phyloP scores from a whole-genome alignment of 2,797 vertebrate genomes.

The Staurois parvus region DNA sequence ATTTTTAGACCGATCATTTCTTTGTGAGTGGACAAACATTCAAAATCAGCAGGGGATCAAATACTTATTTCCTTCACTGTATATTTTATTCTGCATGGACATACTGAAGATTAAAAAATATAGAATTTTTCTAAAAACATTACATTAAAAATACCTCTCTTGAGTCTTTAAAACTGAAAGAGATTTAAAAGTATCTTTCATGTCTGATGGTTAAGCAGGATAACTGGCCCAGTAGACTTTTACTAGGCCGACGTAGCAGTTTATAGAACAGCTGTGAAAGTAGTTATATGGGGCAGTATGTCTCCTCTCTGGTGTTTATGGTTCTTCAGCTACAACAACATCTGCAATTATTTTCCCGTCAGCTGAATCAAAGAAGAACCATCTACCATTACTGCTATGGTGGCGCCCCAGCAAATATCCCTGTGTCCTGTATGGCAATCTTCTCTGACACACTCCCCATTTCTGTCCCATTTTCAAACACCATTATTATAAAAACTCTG shows the following conservation, averaged over 20 bases:
- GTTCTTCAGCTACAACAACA: background rate
- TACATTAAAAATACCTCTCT: background rate
- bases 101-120: background rate
- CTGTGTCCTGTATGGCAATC: too few species aligned
- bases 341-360: background rate
- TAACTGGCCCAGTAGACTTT: conserved; percentile 9
- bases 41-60: too few species aligned
- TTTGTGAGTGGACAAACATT: too few species aligned
- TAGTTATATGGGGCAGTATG: conserved; percentile 5
- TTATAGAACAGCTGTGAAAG: conserved; percentile 10
- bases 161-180: background rate
- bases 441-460: background rate
- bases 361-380: background rate
- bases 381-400: background rate
- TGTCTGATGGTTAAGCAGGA: conserved; percentile 15
- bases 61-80: too few species aligned
- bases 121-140: background rate
- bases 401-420: background rate
- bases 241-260: background rate
- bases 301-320: background rate
- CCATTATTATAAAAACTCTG: too few species aligned
- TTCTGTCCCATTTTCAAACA: background rate
- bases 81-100: background rate
- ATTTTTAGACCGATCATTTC: too few species aligned
- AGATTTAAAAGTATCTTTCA: conserved; percentile 13